Conservation (phyloP, 2,797 vertebrate species). For the Myotis myotis region DNA sequence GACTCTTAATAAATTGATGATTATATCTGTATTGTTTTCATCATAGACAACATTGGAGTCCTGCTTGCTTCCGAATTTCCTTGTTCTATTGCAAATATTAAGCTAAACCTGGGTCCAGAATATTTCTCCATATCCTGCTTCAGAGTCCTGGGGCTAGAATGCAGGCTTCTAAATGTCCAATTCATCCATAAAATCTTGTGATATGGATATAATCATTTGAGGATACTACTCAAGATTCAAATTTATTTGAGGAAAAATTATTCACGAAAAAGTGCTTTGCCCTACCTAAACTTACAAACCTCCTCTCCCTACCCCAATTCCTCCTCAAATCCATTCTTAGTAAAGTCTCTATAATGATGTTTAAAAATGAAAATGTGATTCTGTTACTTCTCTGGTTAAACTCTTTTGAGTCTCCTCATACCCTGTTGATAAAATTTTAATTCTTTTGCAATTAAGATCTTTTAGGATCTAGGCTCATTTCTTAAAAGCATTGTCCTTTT, state of each 20-base stretch:
- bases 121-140: neutral
- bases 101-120: neutral
- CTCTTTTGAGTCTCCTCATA: neutral
- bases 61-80: neutral
- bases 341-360: neutral
- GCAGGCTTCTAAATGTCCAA: neutral
- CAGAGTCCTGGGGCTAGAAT: neutral
- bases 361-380: neutral
- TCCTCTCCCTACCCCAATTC: neutral
- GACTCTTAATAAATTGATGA: neutral
- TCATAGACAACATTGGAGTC: neutral
- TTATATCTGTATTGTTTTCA: neutral
- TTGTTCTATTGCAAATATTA: neutral
- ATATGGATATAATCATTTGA: neutral
- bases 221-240: neutral
- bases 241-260: neutral
- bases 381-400: neutral
- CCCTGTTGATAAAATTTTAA: neutral
- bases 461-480: neutral
- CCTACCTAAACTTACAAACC: neutral
- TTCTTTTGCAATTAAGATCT: neutral
- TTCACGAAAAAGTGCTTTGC: neutral
- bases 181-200: neutral
- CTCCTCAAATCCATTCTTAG: neutral
- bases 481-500: neutral